Base-by-base conservation (phyloP, 2,888 invertebrate genomes). In the Brachyopa scutellaris region DNA sequence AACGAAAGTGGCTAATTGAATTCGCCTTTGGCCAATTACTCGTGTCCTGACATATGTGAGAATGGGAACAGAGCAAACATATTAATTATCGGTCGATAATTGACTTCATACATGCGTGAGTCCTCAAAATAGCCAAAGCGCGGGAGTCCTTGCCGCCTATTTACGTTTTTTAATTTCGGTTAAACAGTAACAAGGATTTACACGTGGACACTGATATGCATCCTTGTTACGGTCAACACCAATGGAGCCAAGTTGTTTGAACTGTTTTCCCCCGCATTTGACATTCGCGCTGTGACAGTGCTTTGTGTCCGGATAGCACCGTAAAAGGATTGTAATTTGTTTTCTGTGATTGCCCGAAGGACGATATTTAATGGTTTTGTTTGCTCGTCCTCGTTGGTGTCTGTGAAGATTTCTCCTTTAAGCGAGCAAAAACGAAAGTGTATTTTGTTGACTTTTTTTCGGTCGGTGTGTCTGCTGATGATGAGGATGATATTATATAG, bases 11-110 rank as follows among this genome's bases (percentile, higher is more conserved):
- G 74, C 49, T 80, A 80, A 80, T 80, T 80, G 73, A 80, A 51
- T 70, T 80, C 74, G 57, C 74, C 69, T 69, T 74, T 59, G 59
- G 74, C 38, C 69, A 80, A 74, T 80, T 79, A 79, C 59, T 53
- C 72, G 36, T 79, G 72, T 61, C 77, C 70, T 47, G 33, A n/a
- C 40, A 17, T 13, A 45, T 40, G 51, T 7, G 53, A 38, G 19
- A 21, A 21, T 9, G 45, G n/a, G 42, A 42, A 15, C 47, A 23
- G 33, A 33, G 38, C 7, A 31, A 55, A 57, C 26, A n/a, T 15
- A 7, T 31, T 64, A 45, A 49, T 64, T 70, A 66, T 45, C 8
- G 49, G 57, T 59, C 45, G 69, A 70, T 78, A 70, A 64, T 49
- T 51, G 51, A 29, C 26, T 42, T 8, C 15, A 42, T 72, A n/a